These are phyloP conservation scores for Perithous albicinctus DNA, from an alignment of 2,888 invertebrate genomes.

Conservation along the genomic window DNA sequence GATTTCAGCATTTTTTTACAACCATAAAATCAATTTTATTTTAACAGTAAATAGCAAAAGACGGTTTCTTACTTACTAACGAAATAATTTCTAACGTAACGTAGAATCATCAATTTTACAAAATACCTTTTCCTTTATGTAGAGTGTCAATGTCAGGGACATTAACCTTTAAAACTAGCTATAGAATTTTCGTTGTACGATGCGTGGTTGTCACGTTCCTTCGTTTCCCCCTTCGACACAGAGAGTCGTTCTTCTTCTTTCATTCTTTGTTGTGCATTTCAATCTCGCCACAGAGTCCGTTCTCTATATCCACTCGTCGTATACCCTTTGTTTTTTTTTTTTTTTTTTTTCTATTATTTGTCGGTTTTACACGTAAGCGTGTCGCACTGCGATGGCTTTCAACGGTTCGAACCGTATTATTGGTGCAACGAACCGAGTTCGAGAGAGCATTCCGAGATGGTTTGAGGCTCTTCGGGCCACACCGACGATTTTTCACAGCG, in stretches of 20 bases:
- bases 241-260: neutral
- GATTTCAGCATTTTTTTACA: too few relatives aligned
- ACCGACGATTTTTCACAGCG: slow-evolving; percentile 8
- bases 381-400: slow-evolving; percentile 72
- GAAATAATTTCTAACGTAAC: too few relatives aligned
- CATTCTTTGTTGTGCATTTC: slow-evolving; percentile 4
- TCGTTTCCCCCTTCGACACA: neutral
- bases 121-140: too few relatives aligned
- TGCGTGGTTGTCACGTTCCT: neutral
- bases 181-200: neutral
- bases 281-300: neutral
- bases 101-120: too few relatives aligned
- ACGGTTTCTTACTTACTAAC: too few relatives aligned
- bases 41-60: too few relatives aligned
- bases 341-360: slow-evolving; percentile 17
- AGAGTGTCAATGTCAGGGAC: neutral
- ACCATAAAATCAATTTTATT: too few relatives aligned
- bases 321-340: slow-evolving; percentile 17
- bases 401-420: slow-evolving; percentile 75
- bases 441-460: slow-evolving; percentile 43
- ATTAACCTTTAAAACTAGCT: neutral
- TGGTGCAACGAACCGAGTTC: slow-evolving; percentile 70
- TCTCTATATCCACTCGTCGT: neutral
- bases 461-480: slow-evolving; percentile 28
- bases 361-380: slow-evolving; percentile 34